Conservation (phyloP, 2,113 vertebrate species). For the Noctilio leporinus region DNA sequence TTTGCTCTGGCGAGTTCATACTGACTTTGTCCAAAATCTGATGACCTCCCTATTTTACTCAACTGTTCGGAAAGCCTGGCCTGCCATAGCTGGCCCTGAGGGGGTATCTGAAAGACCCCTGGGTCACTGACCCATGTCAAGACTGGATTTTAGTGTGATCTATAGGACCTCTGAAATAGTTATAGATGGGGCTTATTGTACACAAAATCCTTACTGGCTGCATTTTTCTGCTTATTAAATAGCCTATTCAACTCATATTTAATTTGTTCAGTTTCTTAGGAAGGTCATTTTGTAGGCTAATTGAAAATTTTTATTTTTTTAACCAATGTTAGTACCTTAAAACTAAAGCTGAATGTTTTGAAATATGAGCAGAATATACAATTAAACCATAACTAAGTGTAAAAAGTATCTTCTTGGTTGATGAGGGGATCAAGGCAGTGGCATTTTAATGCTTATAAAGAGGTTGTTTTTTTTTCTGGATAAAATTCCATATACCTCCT, state of each 20-base stretch:
- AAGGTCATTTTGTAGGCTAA: slow-evolving; percentile 74
- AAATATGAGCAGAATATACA: slow-evolving; percentile 6
- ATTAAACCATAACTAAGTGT: neutral
- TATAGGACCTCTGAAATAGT: slow-evolving; percentile 83
- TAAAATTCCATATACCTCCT: neutral
- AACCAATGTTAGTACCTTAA: slow-evolving; percentile 15
- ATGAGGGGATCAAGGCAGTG: neutral
- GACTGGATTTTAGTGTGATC: slow-evolving; percentile 88
- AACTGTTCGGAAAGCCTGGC: slow-evolving; percentile 77
- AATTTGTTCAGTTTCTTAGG: slow-evolving; percentile 78
- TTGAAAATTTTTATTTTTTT: slow-evolving; percentile 59
- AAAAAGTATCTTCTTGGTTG: neutral
- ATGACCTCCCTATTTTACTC: slow-evolving; percentile 88
- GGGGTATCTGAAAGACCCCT: slow-evolving; percentile 82
- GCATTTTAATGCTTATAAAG: slow-evolving; percentile 16
- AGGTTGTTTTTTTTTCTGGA: neutral
- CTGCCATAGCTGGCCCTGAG: slow-evolving; percentile 79
- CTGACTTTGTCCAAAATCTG: slow-evolving; percentile 89
- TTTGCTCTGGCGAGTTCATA: slow-evolving; percentile 85
- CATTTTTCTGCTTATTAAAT: slow-evolving; percentile 73
- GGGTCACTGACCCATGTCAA: slow-evolving; percentile 92
- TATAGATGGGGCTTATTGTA: slow-evolving; percentile 73
- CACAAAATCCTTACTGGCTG: slow-evolving; percentile 75
- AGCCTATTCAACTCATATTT: slow-evolving; percentile 69
- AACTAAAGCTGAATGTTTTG: slow-evolving; percentile 42